Evolutionary conservation across 2,888 invertebrate genomes (phyloP).

Genomic region (Lithosia quadra): DNA sequence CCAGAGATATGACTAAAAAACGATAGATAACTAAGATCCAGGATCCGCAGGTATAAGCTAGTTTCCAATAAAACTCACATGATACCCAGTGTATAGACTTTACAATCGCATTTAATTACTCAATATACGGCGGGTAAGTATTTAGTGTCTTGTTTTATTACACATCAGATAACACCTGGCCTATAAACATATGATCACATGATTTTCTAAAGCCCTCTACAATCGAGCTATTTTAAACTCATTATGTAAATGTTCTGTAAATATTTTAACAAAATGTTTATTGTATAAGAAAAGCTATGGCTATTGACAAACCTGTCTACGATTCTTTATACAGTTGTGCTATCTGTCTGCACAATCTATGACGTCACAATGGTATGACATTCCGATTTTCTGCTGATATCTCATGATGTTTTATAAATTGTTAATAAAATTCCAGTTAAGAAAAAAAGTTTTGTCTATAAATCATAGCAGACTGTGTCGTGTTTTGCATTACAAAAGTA

Average conservation of each 20-base stretch:
- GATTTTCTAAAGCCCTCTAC: conserved; percentile 37
- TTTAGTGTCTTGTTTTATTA: conserved; percentile 33
- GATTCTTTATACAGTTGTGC: conserved; percentile 9
- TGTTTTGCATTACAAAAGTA: background rate
- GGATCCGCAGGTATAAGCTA: too few species aligned
- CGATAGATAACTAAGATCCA: too few species aligned
- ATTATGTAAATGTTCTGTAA: conserved; percentile 29
- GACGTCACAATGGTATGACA: background rate
- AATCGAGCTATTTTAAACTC: conserved; percentile 10
- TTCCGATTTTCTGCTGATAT: background rate
- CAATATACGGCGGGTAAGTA: conserved; percentile 9
- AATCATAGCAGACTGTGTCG: conserved; percentile 9
- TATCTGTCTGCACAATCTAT: conserved; percentile 4
- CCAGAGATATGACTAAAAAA: too few species aligned
- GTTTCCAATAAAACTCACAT: conserved; percentile 47
- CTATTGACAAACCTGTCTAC: conserved; percentile 10
- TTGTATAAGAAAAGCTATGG: conserved; percentile 15
- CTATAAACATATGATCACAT: conserved; percentile 43
- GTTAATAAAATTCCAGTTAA: background rate
- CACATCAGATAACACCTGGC: conserved; percentile 41
- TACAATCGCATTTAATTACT: conserved; percentile 17
- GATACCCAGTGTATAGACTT: conserved; percentile 39
- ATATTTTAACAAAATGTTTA: conserved; percentile 26
- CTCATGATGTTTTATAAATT: background rate
- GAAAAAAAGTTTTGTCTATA: background rate